Base-by-base conservation (phyloP, 2,113 vertebrate genomes). In the Hipposideros armiger region DNA sequence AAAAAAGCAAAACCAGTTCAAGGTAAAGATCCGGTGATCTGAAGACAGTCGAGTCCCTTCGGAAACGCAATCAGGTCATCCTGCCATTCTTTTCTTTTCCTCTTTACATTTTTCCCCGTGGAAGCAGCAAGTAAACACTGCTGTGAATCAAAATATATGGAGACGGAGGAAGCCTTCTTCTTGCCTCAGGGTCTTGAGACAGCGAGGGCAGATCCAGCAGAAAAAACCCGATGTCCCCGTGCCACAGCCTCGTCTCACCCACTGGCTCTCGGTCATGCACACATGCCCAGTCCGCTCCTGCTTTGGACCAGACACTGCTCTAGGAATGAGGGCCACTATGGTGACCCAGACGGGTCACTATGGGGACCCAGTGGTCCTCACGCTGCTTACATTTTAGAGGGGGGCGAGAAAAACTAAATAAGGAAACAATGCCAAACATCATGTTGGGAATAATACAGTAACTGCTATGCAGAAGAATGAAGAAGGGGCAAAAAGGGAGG, bases 1-100 rank as follows among this genome's bases (percentile, higher is more conserved):
- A 24, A 69, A 69, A 80, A 92, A 62, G 28, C 30, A 91, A 84
- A 95, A 32, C 42, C 36, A 93, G 73, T 56, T 50, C 52, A 76
- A 66, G 24, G 22, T 50, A 84, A 93, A 83, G 92, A 90, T 11
- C 40, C 54, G 7, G 16, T 58, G 24, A 80, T 54, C 0, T n/a
- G 66, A 85, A 76, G 22, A 42, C 1, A 81, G n/a, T 47, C 28
- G 16, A 26, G n/a, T 22, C n/a, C 28, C 69, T 76, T 85, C 40
- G 69, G 20, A 56, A 77, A 91, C 80, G 81, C 4, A 85, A 67
- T 45, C 3, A 40, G 26, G 19, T 17, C n/a, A 50, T 14, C 45
- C 47, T 74, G 54, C 20, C 66, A 22, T 80, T 64, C 52, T 40
- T 54, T 40, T 13, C 60, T 58, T 87, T 11, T 66, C 69, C 36